phyloP scores from a whole-genome alignment of 2,797 vertebrate genomes.

The Anguilla pacifica region DNA sequence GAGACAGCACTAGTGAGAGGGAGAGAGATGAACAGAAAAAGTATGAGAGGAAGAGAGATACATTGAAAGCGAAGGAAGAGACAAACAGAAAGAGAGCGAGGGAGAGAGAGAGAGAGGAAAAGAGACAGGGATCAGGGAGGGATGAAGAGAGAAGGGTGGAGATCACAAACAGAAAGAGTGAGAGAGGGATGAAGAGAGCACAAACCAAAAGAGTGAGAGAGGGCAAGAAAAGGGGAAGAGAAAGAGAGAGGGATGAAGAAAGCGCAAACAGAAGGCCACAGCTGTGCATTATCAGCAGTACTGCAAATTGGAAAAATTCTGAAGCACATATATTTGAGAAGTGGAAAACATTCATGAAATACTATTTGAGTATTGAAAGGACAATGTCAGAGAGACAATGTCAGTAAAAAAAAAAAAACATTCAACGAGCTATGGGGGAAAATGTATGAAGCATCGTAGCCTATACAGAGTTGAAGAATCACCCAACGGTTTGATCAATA shows the following conservation, averaged over 20 bases:
- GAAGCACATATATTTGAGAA: too few relatives aligned
- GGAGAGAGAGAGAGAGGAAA: neutral
- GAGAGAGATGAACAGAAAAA: neutral
- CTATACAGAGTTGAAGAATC: too few relatives aligned
- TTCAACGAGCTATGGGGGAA: too few relatives aligned
- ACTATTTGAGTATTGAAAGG: too few relatives aligned
- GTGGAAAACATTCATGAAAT: too few relatives aligned
- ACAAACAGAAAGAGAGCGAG: neutral
- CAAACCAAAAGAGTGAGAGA: neutral
- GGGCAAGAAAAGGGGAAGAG: neutral
- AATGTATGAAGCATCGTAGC: too few relatives aligned
- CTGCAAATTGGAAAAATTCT: slow-evolving; percentile 31
- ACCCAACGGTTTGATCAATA: too few relatives aligned
- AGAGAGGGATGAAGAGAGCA: neutral
- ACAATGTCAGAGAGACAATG: too few relatives aligned
- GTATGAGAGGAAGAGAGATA: neutral
- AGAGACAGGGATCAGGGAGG: neutral
- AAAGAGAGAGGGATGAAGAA: neutral
- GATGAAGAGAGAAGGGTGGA: neutral
- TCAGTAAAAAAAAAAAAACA: too few relatives aligned
- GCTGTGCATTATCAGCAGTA: slow-evolving; percentile 44
- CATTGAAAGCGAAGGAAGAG: neutral
- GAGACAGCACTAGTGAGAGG: neutral
- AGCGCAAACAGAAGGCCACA: slow-evolving; percentile 21
- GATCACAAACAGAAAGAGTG: neutral